phyloP scores from a whole-genome alignment of 1,140 invertebrate species.

The Hylyphantes graminicola region DNA sequence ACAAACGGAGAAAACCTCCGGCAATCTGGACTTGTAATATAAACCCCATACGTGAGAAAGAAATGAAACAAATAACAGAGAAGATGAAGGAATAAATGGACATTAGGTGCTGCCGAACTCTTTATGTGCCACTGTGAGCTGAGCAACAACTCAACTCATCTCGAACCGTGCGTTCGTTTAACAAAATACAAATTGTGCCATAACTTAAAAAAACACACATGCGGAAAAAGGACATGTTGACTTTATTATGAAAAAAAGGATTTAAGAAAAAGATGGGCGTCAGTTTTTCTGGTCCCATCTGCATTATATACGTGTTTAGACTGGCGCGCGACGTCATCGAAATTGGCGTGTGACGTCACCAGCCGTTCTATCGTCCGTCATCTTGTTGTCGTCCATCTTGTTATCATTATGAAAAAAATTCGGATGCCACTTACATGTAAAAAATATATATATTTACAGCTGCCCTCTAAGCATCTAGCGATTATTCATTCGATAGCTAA shows the following conservation, averaged over 20 bases:
- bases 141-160: background rate
- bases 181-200: slow-evolving; percentile 46
- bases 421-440: no score
- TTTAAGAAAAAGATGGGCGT: slow-evolving; percentile 23
- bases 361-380: slow-evolving; percentile 56
- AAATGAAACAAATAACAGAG: slow-evolving; percentile 1
- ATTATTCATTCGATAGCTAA: no score
- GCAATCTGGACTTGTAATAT: slow-evolving; percentile 47
- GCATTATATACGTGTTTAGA: slow-evolving; percentile 54
- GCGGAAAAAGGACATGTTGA: background rate
- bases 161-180: no score
- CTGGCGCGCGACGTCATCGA: slow-evolving; percentile 37
- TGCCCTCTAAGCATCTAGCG: no score
- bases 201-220: slow-evolving; percentile 33
- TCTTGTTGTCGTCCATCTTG: slow-evolving; percentile 58
- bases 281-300: slow-evolving; percentile 5
- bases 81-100: slow-evolving; percentile 17
- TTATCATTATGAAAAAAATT: slow-evolving; percentile 27
- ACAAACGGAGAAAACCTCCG: slow-evolving; percentile 2
- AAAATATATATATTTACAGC: no score
- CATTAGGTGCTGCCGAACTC: slow-evolving; percentile 38
- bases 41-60: slow-evolving; percentile 40
- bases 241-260: background rate
- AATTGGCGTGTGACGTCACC: background rate
- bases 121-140: slow-evolving; percentile 55